These are phyloP conservation scores for Stenodera caucasica DNA, from an alignment of 2,888 invertebrate genomes.

Conservation along the genomic window DNA sequence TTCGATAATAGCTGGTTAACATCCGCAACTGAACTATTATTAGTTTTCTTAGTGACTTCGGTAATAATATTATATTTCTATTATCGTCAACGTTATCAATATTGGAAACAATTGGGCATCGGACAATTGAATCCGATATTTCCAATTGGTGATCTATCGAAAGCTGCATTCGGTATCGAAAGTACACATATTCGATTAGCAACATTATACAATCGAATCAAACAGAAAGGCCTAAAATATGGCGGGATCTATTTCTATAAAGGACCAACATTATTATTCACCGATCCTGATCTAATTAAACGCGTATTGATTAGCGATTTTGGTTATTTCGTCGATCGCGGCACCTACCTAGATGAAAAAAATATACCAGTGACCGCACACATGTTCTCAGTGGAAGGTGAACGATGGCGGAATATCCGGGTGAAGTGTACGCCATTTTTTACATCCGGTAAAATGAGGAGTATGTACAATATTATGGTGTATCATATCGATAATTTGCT, in stretches of 20 bases:
- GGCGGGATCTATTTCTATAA: neutral
- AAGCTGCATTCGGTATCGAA: neutral
- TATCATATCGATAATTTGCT: too few species aligned
- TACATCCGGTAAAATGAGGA: slow-evolving; percentile 5
- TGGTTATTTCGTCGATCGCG: too few species aligned
- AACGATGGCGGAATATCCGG: slow-evolving; percentile 1
- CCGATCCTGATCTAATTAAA: too few species aligned
- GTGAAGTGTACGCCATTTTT: neutral
- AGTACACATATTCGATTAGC: neutral
- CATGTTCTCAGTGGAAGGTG: neutral
- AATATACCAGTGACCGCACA: too few species aligned
- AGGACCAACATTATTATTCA: neutral
- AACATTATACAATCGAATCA: neutral
- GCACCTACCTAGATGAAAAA: too few species aligned
- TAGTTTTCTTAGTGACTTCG: neutral
- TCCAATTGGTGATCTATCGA: slow-evolving; percentile 4
- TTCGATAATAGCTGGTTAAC: neutral
- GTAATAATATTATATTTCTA: neutral
- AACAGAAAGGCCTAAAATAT: neutral
- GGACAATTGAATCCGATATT: slow-evolving; percentile 4
- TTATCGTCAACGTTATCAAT: neutral
- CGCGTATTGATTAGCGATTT: too few species aligned
- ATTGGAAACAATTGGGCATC: neutral
- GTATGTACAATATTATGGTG: slow-evolving; percentile 1
- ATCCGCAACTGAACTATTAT: neutral